phyloP scores from a whole-genome alignment of 2,888 invertebrate species.

The Phytoseiulus persimilis region DNA sequence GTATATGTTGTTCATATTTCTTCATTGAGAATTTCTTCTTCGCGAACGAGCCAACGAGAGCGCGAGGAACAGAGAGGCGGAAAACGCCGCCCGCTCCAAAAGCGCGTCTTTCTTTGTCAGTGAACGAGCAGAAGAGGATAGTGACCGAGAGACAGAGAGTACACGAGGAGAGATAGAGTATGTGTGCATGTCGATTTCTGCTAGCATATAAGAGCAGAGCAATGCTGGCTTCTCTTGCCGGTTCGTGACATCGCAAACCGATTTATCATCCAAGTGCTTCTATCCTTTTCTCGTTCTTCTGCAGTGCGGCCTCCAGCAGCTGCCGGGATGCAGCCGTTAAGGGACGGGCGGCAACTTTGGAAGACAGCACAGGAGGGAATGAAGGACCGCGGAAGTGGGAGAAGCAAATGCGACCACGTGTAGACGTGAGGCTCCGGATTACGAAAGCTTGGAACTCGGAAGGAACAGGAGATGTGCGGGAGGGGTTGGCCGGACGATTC shows the following conservation, averaged over 20 bases:
- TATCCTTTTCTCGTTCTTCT: neutral
- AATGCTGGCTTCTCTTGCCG: neutral
- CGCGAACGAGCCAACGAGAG: neutral
- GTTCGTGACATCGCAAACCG: neutral
- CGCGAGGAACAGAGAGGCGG: neutral
- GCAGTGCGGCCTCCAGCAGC: neutral
- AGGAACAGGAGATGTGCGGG: neutral
- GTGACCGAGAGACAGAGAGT: neutral
- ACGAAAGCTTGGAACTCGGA: neutral
- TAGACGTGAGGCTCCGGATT: neutral
- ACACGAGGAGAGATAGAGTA: neutral
- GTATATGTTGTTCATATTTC: neutral
- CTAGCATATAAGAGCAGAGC: neutral
- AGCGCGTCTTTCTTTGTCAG: neutral
- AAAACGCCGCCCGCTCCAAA: neutral
- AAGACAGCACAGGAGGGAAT: neutral
- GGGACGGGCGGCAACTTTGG: neutral
- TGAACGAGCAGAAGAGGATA: neutral
- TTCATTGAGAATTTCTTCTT: neutral
- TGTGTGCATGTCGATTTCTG: slow-evolving; percentile 5
- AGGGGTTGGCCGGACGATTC: too few species aligned
- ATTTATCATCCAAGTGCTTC: neutral
- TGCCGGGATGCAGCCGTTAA: neutral
- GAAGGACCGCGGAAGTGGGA: neutral
- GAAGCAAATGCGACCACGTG: neutral